Base-by-base conservation (phyloP, 1,140 invertebrate species). In the Rhopalosiphum padi region DNA sequence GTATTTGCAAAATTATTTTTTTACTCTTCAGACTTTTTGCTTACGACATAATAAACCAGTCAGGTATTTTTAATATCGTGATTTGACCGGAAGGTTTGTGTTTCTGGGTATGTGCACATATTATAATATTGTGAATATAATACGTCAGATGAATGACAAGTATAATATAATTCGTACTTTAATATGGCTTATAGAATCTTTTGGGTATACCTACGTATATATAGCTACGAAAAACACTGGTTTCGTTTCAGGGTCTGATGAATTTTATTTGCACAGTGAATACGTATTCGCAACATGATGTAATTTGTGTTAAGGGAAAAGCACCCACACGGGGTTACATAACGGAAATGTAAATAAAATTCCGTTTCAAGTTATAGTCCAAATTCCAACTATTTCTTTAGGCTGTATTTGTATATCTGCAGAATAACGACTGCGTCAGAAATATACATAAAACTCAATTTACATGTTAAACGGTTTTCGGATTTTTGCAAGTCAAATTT, bases 211-310 rank as follows among this genome's bases (percentile, higher is more conserved):
- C 11, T 48, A 46, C 30, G n/a, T 68, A 41, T 5, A 23, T 41
- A 25, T 85, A 85, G n/a, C 41, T 30, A 46, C 15, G 46, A 87
- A 87, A 87, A 87, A n/a, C 86, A n/a, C 25, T 21, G 46, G 30
- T 46, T 25, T 87, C 25, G 86, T 48, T 87, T 87, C 86, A 87
- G 86, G 86, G 86, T 87, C 86, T n/a, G 86, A 35, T 48, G 86
- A 46, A 87, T 46, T 21, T 87, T 87, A 87, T 87, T 87, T 87
- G 43, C 46, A 48, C 86, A 48, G 35, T 4, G 30, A 41, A 41
- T 85, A 46, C 30, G 85, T 86, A 85, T 85, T 25, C 43, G 15
- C 30, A n/a, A 86, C 41, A 46, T 86, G 83, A 46, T 46, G 41
- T 86, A 43, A 85, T 85, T 41, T 23, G 35, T 37, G 82, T 85